Evolutionary conservation across 2,797 vertebrate genomes (phyloP).

Genomic region (Rhinichthys osculus): DNA sequence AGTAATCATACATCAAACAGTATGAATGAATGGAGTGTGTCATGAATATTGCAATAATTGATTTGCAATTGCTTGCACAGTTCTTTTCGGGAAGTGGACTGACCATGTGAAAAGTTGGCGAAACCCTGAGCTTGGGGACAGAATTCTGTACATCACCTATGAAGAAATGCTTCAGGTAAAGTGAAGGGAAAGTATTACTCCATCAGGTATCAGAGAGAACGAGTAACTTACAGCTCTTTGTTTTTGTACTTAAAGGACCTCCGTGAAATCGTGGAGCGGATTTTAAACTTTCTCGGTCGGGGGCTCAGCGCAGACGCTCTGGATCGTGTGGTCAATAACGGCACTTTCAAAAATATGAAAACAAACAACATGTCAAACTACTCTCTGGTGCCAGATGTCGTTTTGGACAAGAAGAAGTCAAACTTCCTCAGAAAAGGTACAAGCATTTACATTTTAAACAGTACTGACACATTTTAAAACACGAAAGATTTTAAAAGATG

Average conservation of each 20-base stretch:
- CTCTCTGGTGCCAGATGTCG: constrained; percentile 75
- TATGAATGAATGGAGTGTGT: not conserved
- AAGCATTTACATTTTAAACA: constrained; percentile 35
- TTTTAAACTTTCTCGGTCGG: constrained; percentile 80
- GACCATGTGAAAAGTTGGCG: constrained; percentile 88
- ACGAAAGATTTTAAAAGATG: not conserved
- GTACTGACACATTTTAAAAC: constrained; percentile 8
- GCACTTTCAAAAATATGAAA: constrained; percentile 81
- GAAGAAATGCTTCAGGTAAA: constrained; percentile 81
- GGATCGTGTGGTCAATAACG: constrained; percentile 74
- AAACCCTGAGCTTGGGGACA: constrained; percentile 74
- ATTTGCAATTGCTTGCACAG: constrained; percentile 66
- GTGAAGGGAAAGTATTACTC: not conserved
- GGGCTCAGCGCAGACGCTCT: constrained; percentile 73
- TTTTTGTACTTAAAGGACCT: constrained; percentile 76
- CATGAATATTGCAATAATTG: not conserved
- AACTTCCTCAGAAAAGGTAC: constrained; percentile 86
- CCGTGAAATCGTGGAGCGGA: constrained; percentile 62
- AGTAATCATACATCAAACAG: not conserved
- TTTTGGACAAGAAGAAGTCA: constrained; percentile 79
- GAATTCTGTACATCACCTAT: constrained; percentile 85
- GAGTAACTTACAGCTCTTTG: not conserved
- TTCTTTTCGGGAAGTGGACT: constrained; percentile 89
- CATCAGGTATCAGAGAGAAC: not conserved
- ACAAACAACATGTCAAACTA: constrained; percentile 87